A percentile compares a stretch with the other conserved stretches of the same genome.
phyloP scores from a whole-genome alignment of 2,797 vertebrate species.

The Brachyalestes nurse region DNA sequence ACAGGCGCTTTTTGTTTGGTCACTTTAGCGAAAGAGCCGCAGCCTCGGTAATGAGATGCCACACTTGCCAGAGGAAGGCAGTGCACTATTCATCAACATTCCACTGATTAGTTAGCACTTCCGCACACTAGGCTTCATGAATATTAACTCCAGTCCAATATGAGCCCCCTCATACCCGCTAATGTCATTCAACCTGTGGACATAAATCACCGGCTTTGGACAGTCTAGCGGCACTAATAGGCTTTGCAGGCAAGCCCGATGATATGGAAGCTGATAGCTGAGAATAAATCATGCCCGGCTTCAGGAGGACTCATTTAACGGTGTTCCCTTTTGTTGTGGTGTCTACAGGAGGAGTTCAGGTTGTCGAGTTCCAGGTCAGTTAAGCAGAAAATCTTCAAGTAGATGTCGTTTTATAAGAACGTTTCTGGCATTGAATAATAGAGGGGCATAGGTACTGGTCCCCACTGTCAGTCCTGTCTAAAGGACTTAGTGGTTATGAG shows the following conservation, averaged over 20 bases:
- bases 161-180: conserved; percentile 43
- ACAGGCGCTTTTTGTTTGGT: conserved; percentile 50
- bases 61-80: conserved; percentile 60
- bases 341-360: conserved; percentile 49
- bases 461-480: neutral
- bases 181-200: conserved; percentile 64
- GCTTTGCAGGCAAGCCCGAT: conserved; percentile 45
- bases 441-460: neutral
- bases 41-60: conserved; percentile 73
- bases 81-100: conserved; percentile 73
- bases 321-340: conserved; percentile 26
- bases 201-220: conserved; percentile 66
- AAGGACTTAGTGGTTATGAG: too few relatives aligned
- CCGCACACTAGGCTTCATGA: conserved; percentile 54
- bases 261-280: conserved; percentile 55
- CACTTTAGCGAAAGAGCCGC: conserved; percentile 49
- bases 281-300: conserved; percentile 52
- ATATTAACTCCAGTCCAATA: conserved; percentile 67
- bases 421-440: neutral
- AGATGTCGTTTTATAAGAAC: neutral
- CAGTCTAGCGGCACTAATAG: conserved; percentile 53
- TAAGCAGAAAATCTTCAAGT: conserved; percentile 13
- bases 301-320: conserved; percentile 42
- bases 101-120: conserved; percentile 60
- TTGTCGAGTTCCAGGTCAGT: neutral